Conservation (phyloP, 2,888 invertebrate genomes). For the Monoplex corrugatus region DNA sequence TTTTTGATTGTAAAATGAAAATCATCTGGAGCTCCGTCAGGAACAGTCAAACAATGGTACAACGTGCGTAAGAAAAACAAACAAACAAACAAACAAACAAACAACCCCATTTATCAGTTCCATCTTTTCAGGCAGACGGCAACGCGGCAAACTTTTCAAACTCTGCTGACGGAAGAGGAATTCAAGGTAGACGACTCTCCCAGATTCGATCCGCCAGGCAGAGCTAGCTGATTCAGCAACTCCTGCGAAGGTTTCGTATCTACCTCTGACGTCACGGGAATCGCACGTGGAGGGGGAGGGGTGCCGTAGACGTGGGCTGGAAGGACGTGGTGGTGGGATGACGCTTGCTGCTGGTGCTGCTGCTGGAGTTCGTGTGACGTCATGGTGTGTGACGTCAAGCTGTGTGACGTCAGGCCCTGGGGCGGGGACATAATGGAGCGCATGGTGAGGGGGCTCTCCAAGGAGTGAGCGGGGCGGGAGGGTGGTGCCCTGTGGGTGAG, state of each 20-base stretch:
- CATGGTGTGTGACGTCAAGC: slow-evolving; percentile 34
- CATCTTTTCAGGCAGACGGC: too few relatives aligned
- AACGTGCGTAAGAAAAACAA: too few relatives aligned
- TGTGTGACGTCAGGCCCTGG: background rate
- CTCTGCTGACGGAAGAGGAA: slow-evolving; percentile 8
- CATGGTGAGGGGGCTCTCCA: slow-evolving; percentile 27
- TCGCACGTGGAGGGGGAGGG: slow-evolving; percentile 27
- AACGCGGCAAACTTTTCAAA: background rate
- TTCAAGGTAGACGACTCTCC: background rate
- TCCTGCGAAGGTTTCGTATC: slow-evolving; percentile 42
- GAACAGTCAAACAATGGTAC: too few relatives aligned
- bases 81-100: background rate
- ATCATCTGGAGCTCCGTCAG: too few relatives aligned
- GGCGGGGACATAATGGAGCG: background rate
- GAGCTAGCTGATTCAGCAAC: slow-evolving; percentile 26
- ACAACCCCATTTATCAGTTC: too few relatives aligned
- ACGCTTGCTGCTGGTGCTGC: background rate
- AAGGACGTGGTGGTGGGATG: slow-evolving; percentile 16
- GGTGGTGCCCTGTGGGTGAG: background rate
- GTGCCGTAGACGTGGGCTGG: slow-evolving; percentile 39
- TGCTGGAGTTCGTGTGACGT: background rate
- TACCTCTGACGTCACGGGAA: slow-evolving; percentile 9
- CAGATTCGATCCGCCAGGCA: too few relatives aligned
- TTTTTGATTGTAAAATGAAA: too few relatives aligned
- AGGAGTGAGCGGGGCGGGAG: background rate